These are phyloP conservation scores for Eilema griseolum DNA, from an alignment of 2,888 invertebrate species.

Conservation along the genomic window DNA sequence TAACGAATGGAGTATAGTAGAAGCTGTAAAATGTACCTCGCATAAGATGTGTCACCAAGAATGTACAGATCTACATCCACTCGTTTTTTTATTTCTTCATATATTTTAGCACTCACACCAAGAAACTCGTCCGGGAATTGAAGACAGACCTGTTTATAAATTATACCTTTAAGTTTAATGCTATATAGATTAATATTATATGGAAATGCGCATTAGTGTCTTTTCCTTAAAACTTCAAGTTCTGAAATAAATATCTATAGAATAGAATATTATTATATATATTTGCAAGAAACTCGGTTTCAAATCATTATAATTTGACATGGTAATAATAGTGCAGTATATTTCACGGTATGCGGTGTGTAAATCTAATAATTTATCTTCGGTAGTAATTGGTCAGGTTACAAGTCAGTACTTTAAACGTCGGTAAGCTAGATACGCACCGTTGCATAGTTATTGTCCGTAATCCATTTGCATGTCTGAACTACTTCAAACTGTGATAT, in stretches of 20 bases:
- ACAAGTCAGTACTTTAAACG: not conserved
- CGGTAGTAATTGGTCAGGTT: not conserved
- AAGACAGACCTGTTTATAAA: slow-evolving; percentile 90
- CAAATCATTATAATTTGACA: too few relatives aligned
- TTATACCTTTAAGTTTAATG: not conserved
- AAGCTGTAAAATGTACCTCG: slow-evolving; percentile 85
- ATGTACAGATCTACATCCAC: slow-evolving; percentile 89
- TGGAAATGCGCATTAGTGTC: too few relatives aligned
- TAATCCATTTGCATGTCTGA: slow-evolving; percentile 90
- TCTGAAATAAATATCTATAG: too few relatives aligned
- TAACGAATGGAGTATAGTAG: too few relatives aligned
- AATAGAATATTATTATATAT: too few relatives aligned
- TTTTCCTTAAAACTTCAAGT: too few relatives aligned
- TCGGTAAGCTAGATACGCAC: slow-evolving; percentile 73
- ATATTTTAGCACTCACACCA: slow-evolving; percentile 89
- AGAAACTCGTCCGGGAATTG: slow-evolving; percentile 96
- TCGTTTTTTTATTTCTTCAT: slow-evolving; percentile 82
- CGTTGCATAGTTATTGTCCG: slow-evolving; percentile 88
- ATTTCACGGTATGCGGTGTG: too few relatives aligned
- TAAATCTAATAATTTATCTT: not conserved
- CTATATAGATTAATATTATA: too few relatives aligned
- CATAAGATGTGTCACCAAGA: slow-evolving; percentile 96
- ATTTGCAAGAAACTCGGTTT: too few relatives aligned
- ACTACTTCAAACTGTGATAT: slow-evolving; percentile 86
- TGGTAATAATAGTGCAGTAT: too few relatives aligned